Conservation (phyloP, 2,113 vertebrate genomes). For the Melozone crissalis region DNA sequence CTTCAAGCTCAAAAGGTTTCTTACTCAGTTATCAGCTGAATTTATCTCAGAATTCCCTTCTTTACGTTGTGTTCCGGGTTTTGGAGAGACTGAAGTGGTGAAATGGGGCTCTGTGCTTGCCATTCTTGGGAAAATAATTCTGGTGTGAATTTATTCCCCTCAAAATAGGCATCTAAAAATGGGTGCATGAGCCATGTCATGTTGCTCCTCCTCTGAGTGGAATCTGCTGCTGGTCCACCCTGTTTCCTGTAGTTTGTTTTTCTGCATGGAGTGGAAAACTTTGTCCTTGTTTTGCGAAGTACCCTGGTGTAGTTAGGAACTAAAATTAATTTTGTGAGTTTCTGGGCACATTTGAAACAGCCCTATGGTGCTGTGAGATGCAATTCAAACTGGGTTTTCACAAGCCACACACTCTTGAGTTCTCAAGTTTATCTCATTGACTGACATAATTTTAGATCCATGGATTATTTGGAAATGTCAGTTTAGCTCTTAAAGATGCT, state of each 20-base stretch:
- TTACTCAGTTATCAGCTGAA: not conserved
- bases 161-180: not conserved
- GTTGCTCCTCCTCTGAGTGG: slow-evolving; percentile 1
- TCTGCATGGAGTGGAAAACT: slow-evolving; percentile 45
- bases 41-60: not conserved
- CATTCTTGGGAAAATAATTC: not conserved
- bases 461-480: not conserved
- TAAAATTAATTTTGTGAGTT: not conserved
- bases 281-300: slow-evolving; percentile 37
- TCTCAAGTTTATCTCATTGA: not conserved
- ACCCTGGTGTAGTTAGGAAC: not conserved
- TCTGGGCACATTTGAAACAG: not conserved
- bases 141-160: not conserved
- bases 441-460: not conserved
- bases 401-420: accelerated
- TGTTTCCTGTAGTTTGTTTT: slow-evolving; percentile 56
- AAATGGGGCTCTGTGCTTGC: not conserved
- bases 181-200: not conserved
- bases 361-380: not conserved
- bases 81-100: not conserved
- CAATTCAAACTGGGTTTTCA: not conserved
- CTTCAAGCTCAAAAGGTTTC: not conserved
- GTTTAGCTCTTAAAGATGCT: not conserved
- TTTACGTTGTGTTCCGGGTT: not conserved
- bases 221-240: slow-evolving; percentile 38